A percentile compares a stretch with the other conserved stretches of the same genome.
These are phyloP conservation scores for Caloenas nicobarica DNA, from an alignment of 2,113 vertebrate species.

Conservation along the genomic window DNA sequence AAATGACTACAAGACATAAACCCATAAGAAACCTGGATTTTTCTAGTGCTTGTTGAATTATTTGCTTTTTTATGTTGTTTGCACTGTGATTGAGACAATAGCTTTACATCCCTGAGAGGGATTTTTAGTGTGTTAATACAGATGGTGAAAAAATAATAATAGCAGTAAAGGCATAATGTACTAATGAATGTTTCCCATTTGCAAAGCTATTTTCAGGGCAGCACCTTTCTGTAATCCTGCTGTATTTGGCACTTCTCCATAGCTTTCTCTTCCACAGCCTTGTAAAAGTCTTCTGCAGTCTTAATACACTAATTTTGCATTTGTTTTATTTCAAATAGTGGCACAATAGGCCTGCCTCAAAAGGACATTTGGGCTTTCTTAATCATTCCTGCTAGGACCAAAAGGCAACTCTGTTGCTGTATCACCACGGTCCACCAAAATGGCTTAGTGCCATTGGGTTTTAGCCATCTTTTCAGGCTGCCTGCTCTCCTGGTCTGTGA, in stretches of 20 bases:
- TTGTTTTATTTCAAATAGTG: neutral
- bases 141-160: neutral
- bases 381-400: neutral
- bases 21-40: neutral
- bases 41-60: neutral
- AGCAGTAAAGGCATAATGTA: neutral
- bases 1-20: neutral
- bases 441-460: neutral
- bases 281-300: neutral
- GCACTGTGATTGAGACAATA: neutral
- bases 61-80: neutral
- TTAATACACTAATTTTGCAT: neutral
- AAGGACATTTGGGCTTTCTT: neutral
- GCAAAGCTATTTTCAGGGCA: neutral
- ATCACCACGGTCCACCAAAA: neutral
- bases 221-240: neutral
- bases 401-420: neutral
- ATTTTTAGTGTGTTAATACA: neutral
- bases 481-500: neutral
- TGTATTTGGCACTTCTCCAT: neutral
- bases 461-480: neutral
- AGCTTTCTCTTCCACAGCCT: neutral
- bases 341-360: neutral
- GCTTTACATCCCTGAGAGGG: neutral
- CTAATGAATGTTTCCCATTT: neutral